Percentiles rank a stretch among this genome's conserved stretches.
phyloP scores from a whole-genome alignment of 2,797 vertebrate genomes.

The Florisuga fusca region DNA sequence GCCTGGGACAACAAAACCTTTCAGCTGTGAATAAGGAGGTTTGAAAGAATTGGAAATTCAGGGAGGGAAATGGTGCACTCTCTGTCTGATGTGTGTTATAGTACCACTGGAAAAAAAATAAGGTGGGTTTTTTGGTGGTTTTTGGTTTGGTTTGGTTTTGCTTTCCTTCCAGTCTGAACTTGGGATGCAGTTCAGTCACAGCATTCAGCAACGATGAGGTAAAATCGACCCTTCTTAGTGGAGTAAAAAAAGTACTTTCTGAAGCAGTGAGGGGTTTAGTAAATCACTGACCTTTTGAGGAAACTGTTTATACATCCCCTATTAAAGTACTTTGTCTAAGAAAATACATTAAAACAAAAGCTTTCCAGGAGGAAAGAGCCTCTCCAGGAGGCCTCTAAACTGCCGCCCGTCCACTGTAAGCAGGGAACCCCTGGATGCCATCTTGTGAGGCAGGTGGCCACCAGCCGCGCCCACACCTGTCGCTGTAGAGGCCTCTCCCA shows the following conservation, averaged over 20 bases:
- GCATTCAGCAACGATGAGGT: background rate
- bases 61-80: fast-evolving
- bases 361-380: background rate
- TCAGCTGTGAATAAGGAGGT: background rate
- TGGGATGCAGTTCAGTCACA: background rate
- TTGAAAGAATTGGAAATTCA: background rate
- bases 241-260: background rate
- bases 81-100: background rate
- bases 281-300: background rate
- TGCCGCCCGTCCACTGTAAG: too few species aligned
- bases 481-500: fast-evolving
- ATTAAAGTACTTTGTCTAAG: background rate
- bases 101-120: background rate
- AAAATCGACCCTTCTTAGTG: background rate
- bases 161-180: background rate
- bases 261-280: background rate
- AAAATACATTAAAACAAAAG: background rate
- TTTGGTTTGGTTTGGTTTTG: too few species aligned
- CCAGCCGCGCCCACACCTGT: fast-evolving
- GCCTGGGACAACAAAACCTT: background rate
- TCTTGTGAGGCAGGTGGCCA: background rate
- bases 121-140: background rate
- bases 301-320: background rate
- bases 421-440: too few species aligned
- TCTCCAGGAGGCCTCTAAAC: background rate